Conservation (phyloP, 2,888 invertebrate species). For the Trachelus troglodyta region DNA sequence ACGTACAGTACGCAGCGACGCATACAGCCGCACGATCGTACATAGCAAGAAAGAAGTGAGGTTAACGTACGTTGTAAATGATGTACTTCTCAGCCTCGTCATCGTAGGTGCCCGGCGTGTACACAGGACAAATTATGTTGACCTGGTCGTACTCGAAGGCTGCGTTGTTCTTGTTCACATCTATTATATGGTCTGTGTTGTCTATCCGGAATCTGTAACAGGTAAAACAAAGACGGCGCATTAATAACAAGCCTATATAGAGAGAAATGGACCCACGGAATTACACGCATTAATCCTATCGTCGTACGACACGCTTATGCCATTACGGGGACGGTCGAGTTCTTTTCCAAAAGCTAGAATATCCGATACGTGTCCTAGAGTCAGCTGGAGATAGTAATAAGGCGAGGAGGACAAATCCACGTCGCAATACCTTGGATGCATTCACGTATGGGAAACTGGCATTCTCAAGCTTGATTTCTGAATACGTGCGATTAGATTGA, state of each 20-base stretch:
- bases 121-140: constrained; percentile 94
- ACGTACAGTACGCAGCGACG: not conserved
- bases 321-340: not conserved
- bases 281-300: not conserved
- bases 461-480: constrained; percentile 1
- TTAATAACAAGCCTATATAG: not conserved
- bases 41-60: not conserved
- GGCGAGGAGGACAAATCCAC: not conserved
- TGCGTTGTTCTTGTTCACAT: constrained; percentile 92
- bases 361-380: not conserved
- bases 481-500: constrained; percentile 10
- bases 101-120: constrained; percentile 85
- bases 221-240: constrained; percentile 33
- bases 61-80: constrained; percentile 84
- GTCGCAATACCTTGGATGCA: not conserved
- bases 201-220: constrained; percentile 89
- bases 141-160: constrained; percentile 96
- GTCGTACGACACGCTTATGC: constrained; percentile 10
- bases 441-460: not conserved
- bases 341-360: not conserved
- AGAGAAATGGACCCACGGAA: not conserved
- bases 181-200: constrained; percentile 97
- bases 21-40: not conserved
- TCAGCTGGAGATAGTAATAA: not conserved
- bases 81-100: constrained; percentile 95